These are phyloP conservation scores for Chrysocyon brachyurus DNA, from an alignment of 2,797 vertebrate species.

Conservation along the genomic window DNA sequence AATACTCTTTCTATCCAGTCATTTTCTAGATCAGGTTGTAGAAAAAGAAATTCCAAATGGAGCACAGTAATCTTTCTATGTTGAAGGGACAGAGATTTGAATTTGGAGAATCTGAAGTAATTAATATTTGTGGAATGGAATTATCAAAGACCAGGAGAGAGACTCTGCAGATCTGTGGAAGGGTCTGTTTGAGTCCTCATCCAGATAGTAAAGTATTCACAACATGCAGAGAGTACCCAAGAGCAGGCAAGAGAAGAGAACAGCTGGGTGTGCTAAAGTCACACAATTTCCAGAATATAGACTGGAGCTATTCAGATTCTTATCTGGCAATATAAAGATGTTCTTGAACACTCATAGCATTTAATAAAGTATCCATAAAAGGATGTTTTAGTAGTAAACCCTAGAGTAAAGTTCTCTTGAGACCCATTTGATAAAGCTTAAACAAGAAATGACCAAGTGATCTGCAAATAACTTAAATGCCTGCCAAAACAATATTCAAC, in stretches of 20 bases:
- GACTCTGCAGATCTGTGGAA: not conserved
- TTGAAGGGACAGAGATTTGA: not conserved
- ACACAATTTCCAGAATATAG: not conserved
- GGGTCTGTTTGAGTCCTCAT: not conserved
- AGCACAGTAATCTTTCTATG: not conserved
- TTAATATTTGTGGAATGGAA: not conserved
- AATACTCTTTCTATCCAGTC: not conserved
- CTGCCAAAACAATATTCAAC: not conserved
- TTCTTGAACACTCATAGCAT: not conserved
- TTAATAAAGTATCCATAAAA: not conserved
- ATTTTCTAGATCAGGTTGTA: not conserved
- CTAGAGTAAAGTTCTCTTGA: not conserved
- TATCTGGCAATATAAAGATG: not conserved
- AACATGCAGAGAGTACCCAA: not conserved
- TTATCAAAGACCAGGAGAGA: constrained; percentile 2
- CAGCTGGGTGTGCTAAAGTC: not conserved
- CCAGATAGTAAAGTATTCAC: not conserved
- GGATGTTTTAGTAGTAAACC: not conserved
- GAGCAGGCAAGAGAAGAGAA: not conserved
- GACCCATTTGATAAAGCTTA: not conserved
- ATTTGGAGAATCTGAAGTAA: not conserved
- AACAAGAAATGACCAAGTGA: not conserved
- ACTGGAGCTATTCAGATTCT: not conserved
- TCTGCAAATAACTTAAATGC: not conserved
- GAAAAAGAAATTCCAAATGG: not conserved